Evolutionary conservation across 1,140 invertebrate genomes (phyloP), one percentile per base, ranked within the genome.

Genomic region (Meloidogyne floridensis): DNA sequence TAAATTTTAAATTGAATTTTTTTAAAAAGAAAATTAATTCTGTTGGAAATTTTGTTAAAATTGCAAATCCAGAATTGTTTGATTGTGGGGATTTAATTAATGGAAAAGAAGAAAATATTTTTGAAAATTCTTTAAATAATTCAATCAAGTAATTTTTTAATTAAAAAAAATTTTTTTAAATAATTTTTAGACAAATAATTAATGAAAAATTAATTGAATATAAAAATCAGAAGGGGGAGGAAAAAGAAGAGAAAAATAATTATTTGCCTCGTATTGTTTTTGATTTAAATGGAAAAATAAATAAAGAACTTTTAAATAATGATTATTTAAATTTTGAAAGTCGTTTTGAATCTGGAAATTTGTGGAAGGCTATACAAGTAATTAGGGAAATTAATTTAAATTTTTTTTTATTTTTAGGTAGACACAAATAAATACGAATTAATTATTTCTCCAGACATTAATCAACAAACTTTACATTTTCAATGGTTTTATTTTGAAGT

Each of bases 401-500:
- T 6, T 84, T 72, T 15, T n/a, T 18, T 11, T 18, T 80, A 20
- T 32, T 7, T 72, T 75, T 18, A 86, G 77, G n/a, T 82, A 2
- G 47, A 7, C 10, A 18, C 32, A 3, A 84, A 75, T 86, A 97
- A 97, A 90, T 98, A 98, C 90, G 96, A 98, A 91, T 92, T 98
- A n/a, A 94, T 97, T 87, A 91, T 98, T 51, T 93, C 95, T 78
- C 94, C 95, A 10, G 95, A 97, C 89, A 93, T 95, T 2, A 96
- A 96, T 90, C 94, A 94, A 42, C 20, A 18, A n/a, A 91, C 91
- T 8, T 93, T 90, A 69, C 91, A 95, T 84, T 94, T 94, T 87
- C 94, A 96, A 84, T 97, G 95, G 95, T 97, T 96, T 91, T 97
- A 96, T 91, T 97, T 96, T 90, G 93, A 89, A 72, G 93, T 96